phyloP scores from a whole-genome alignment of 2,113 vertebrate genomes.

The Rhinogobius similis region DNA sequence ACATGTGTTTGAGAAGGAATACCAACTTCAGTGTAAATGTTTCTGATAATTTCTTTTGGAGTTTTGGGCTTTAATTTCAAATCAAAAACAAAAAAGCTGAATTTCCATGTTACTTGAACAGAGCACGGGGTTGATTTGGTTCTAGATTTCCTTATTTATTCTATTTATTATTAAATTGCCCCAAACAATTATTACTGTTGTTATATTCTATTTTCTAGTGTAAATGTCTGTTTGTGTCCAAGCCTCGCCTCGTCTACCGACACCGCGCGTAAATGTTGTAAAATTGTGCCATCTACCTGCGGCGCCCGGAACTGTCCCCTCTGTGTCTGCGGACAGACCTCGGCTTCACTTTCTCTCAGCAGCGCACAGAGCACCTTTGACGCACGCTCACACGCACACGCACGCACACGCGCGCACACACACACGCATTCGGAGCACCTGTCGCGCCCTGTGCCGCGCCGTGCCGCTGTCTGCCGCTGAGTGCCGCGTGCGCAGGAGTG shows the following conservation, averaged over 20 bases:
- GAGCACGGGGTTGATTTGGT: no score
- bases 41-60: no score
- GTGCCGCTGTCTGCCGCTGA: constrained; percentile 20
- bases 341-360: constrained; percentile 75
- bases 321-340: constrained; percentile 79
- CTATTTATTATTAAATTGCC: no score
- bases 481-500: background rate
- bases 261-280: constrained; percentile 95
- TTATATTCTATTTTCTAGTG: no score
- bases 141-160: no score
- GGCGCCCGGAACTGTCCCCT: constrained; percentile 95
- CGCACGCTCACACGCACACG: constrained; percentile 25
- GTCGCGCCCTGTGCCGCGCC: constrained; percentile 31
- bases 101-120: no score
- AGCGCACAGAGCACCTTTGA: constrained; percentile 50
- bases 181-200: no score
- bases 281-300: constrained; percentile 99
- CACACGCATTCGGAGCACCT: constrained; percentile 58
- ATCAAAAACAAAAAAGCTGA: no score
- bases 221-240: no score
- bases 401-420: constrained; percentile 21
- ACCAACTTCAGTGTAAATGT: no score
- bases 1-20: no score
- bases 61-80: no score
- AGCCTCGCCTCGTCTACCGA: background rate